A percentile compares a stretch with the other conserved stretches of the same genome.
Conservation (phyloP, 2,797 vertebrate species). For the Acanthornis magna region DNA sequence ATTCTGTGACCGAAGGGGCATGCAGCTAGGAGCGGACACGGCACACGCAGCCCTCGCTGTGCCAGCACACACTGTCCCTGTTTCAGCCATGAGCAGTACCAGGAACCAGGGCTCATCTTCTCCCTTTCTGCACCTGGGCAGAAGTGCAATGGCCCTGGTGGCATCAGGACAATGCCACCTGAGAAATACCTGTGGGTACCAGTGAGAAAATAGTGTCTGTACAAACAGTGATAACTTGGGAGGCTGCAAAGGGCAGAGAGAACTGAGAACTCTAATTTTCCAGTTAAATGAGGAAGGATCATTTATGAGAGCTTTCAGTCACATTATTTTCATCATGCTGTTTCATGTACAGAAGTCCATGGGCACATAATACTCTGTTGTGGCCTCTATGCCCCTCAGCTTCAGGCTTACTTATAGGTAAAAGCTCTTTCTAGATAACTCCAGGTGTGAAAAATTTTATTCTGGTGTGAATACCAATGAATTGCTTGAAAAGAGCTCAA, state of each 20-base stretch:
- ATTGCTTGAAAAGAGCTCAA: neutral
- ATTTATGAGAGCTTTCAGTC: neutral
- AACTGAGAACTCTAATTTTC: neutral
- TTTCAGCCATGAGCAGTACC: neutral
- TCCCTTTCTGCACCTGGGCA: neutral
- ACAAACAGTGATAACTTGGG: neutral
- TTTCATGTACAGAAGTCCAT: neutral
- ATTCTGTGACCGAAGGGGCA: rapidly evolving
- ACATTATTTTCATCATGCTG: neutral
- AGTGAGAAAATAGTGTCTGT: neutral
- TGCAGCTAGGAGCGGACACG: rapidly evolving
- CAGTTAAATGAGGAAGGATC: neutral
- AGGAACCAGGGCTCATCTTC: neutral
- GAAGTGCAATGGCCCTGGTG: rapidly evolving
- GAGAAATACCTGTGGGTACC: neutral
- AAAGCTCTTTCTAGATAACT: neutral
- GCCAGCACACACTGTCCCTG: rapidly evolving
- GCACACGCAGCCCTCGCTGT: rapidly evolving
- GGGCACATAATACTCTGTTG: rapidly evolving
- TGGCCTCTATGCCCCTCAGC: neutral
- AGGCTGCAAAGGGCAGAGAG: neutral
- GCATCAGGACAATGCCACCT: neutral
- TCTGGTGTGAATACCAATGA: neutral
- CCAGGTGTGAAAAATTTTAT: neutral
- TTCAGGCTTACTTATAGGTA: neutral